Percentiles rank a stretch among this genome's conserved stretches.
Conservation (phyloP, 1,140 invertebrate species). For the Diorhabda elongata region DNA sequence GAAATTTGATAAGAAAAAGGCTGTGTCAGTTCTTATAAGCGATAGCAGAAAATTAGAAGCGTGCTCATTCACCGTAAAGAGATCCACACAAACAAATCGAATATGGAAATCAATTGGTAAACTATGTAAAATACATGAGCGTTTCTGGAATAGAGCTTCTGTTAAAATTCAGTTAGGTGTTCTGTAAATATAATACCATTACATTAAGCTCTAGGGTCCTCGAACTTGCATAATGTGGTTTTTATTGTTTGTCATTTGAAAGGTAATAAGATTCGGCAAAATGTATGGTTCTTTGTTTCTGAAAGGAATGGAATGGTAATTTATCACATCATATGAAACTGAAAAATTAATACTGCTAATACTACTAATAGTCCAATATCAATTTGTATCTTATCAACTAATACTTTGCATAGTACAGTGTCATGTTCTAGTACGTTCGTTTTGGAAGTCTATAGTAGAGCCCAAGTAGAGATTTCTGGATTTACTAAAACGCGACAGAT, state of each 20-base stretch:
- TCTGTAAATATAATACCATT: neutral
- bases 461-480: neutral
- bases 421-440: too few relatives aligned
- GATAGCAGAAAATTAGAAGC: neutral
- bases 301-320: too few relatives aligned
- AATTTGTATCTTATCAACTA: too few relatives aligned
- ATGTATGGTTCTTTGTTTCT: neutral
- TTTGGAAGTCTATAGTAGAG: neutral
- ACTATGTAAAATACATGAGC: neutral
- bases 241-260: neutral
- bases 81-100: neutral
- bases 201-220: neutral
- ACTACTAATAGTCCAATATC: too few relatives aligned
- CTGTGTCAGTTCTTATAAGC: too few relatives aligned
- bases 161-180: neutral
- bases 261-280: neutral
- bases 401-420: too few relatives aligned
- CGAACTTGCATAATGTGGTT: neutral
- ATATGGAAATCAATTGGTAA: slow-evolving; percentile 2
- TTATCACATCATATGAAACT: too few relatives aligned
- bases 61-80: neutral
- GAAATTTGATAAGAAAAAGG: too few relatives aligned
- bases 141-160: neutral
- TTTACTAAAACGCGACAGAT: neutral
- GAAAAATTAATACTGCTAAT: too few relatives aligned